Conservation (phyloP, 2,797 vertebrate species). For the Podarcis siculus region DNA sequence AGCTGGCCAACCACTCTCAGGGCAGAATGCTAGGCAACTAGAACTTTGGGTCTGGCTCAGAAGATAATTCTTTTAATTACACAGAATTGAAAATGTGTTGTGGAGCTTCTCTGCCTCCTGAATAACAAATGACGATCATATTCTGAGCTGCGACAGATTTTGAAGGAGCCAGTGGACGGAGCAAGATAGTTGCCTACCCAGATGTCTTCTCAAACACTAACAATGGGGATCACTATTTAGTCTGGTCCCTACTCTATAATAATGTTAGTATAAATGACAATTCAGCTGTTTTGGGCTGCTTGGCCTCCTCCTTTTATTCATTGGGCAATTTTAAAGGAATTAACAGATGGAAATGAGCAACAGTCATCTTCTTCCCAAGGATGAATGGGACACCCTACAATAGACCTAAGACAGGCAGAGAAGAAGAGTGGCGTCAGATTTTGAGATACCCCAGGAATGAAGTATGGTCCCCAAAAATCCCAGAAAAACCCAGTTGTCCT, state of each 20-base stretch:
- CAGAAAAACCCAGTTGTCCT: neutral
- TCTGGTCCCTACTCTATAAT: neutral
- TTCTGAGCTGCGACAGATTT: neutral
- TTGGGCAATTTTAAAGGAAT: neutral
- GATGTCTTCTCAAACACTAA: neutral
- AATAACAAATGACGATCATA: neutral
- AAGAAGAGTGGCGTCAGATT: neutral
- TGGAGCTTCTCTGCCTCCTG: neutral
- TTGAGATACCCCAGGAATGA: neutral
- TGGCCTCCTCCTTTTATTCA: neutral
- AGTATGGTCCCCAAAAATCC: neutral
- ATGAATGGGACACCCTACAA: neutral
- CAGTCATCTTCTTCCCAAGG: neutral
- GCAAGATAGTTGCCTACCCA: neutral
- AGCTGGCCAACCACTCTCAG: neutral
- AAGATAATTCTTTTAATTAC: neutral
- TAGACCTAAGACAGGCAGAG: neutral
- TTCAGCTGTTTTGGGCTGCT: neutral
- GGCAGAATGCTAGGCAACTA: neutral
- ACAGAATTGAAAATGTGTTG: neutral
- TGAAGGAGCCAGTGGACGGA: neutral
- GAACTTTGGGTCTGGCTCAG: neutral
- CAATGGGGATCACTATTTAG: neutral
- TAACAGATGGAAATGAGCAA: neutral
- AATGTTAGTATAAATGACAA: neutral